These are phyloP conservation scores for Cephonodes hylas DNA, from an alignment of 2,888 invertebrate genomes.

Conservation along the genomic window DNA sequence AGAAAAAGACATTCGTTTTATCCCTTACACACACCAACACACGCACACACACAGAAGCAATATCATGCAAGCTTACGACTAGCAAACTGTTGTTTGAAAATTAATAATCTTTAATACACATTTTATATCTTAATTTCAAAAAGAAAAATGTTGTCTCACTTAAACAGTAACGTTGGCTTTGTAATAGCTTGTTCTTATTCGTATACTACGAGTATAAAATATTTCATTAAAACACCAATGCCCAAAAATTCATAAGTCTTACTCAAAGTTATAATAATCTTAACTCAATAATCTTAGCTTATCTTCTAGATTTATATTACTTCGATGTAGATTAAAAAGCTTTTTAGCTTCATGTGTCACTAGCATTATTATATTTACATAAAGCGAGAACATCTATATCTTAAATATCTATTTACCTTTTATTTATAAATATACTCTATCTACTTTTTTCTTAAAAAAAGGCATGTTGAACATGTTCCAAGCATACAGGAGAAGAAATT, in stretches of 20 bases:
- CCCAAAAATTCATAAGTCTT: too few relatives aligned
- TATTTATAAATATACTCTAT: neutral
- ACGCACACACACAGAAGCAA: neutral
- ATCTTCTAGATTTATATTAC: neutral
- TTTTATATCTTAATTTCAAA: neutral
- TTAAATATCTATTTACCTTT: neutral
- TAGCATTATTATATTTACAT: neutral
- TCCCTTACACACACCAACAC: neutral
- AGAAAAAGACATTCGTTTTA: neutral
- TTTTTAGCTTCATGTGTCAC: neutral
- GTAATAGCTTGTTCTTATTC: neutral
- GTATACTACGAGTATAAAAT: too few relatives aligned
- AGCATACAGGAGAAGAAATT: neutral
- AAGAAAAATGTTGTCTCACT: neutral
- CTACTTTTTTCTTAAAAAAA: neutral
- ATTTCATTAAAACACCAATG: too few relatives aligned
- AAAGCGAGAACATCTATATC: neutral
- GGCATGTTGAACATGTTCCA: neutral
- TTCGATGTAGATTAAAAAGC: neutral
- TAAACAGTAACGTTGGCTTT: neutral
- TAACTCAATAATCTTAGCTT: neutral
- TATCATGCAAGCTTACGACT: neutral
- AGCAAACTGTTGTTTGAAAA: neutral
- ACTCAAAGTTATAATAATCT: neutral
- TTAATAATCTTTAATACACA: neutral